Evolutionary conservation across 2,888 invertebrate genomes (phyloP).

Genomic region (Antheraea assamensis): DNA sequence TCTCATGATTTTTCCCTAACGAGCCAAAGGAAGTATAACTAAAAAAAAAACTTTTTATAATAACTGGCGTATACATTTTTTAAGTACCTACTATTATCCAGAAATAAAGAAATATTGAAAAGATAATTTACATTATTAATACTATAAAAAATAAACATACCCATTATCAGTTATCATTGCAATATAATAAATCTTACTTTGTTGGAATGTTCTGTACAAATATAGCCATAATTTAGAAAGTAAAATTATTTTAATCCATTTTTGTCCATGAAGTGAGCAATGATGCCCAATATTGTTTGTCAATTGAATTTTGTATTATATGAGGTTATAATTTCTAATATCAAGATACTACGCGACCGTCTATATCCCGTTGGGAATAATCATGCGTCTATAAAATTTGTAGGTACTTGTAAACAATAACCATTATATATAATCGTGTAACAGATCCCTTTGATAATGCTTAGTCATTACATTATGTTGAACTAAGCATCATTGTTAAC

Average conservation of each 20-base stretch:
- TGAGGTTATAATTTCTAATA: background rate
- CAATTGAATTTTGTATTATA: too few relatives aligned
- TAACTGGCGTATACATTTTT: background rate
- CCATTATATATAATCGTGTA: slow-evolving; percentile 60
- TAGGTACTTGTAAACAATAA: slow-evolving; percentile 62
- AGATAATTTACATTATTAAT: background rate
- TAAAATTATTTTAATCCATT: too few relatives aligned
- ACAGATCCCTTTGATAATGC: slow-evolving; percentile 54
- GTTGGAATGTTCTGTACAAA: too few relatives aligned
- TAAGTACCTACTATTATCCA: background rate
- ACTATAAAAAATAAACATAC: background rate
- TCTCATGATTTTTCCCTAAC: too few relatives aligned
- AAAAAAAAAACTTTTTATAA: too few relatives aligned
- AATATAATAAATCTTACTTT: too few relatives aligned
- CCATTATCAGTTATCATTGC: too few relatives aligned
- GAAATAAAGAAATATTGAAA: background rate
- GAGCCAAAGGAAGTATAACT: too few relatives aligned
- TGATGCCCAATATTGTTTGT: too few relatives aligned
- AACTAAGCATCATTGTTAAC: slow-evolving; percentile 56
- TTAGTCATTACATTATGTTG: slow-evolving; percentile 55
- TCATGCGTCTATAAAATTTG: background rate
- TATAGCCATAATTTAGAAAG: too few relatives aligned
- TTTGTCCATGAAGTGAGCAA: too few relatives aligned
- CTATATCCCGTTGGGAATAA: background rate
- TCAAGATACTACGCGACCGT: background rate